Evolutionary conservation across 2,113 vertebrate genomes (phyloP).

Genomic region (Nerophis ophidion): DNA sequence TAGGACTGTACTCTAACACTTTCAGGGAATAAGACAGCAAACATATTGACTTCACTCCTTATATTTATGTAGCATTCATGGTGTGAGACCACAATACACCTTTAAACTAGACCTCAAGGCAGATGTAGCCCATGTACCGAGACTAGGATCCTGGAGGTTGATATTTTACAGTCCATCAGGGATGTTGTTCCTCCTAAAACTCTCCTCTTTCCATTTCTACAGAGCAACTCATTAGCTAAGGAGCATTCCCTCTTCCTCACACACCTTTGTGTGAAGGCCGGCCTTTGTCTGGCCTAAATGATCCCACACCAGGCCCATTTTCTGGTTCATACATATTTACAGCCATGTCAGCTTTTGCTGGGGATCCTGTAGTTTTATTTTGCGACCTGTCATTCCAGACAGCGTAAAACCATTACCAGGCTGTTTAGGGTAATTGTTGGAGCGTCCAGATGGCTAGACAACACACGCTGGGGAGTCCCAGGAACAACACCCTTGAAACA

Average conservation of each 20-base stretch:
- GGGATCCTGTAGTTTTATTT: constrained; percentile 85
- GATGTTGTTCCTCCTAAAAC: constrained; percentile 64
- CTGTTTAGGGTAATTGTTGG: constrained; percentile 74
- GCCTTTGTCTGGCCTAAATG: constrained; percentile 81
- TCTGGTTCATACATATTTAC: constrained; percentile 96
- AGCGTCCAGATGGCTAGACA: constrained; percentile 69
- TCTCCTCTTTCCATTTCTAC: constrained; percentile 78
- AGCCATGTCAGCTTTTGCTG: constrained; percentile 80
- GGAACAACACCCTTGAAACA: constrained; percentile 34
- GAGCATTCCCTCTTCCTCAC: constrained; percentile 82
- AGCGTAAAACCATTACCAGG: constrained; percentile 88
- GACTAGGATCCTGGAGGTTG: constrained; percentile 45
- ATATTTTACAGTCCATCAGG: constrained; percentile 68
- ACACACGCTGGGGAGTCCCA: constrained; percentile 45
- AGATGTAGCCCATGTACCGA: no score
- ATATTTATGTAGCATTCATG: no score
- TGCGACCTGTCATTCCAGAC: constrained; percentile 73
- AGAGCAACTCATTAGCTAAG: constrained; percentile 83
- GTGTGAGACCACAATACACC: no score
- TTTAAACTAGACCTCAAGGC: no score
- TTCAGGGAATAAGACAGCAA: no score
- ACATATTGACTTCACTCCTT: no score
- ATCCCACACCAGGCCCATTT: constrained; percentile 83
- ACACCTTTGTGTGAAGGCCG: constrained; percentile 71
- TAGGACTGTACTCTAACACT: no score